Base-by-base conservation (phyloP, 2,113 vertebrate species). In the Tetrax tetrax region DNA sequence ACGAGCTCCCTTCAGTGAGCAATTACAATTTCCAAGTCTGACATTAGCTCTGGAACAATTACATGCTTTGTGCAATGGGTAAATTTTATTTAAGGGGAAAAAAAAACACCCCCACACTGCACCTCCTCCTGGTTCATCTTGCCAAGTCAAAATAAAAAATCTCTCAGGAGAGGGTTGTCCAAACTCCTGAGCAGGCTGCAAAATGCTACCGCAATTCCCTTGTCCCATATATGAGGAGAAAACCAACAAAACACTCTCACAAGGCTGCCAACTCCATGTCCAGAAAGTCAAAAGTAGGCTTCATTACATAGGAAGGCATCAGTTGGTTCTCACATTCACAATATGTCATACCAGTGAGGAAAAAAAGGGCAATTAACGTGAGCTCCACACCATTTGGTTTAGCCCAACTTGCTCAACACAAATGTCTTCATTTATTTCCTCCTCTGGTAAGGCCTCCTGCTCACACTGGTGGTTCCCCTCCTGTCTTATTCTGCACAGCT, bases 351-450 rank as follows among this genome's bases (percentile, higher is more conserved):
- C 33, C 51, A 93, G 71, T 64, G 68, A 63, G 81, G 35, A 63
- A 78, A 94, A 85, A 87, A 80, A 86, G n/a, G 54, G 65, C 56
- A 86, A 90, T 83, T 94, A 92, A 79, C 2, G 2, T 25, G 64
- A 92, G 71, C 79, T 92, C 60, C 51, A 86, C 45, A 86, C 81
- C 48, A 86, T 81, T 96, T 89, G 64, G 68, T 92, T 92, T 86
- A 92, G 82, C 24, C 4, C 63, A 92, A 90, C 64, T 87, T 90
- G 78, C 71, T 92, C 80, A 90, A 81, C 47, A 60, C 60, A 94
- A 90, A 83, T n/a, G 14, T 66, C 71, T 93, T 80, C 54, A 77
- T 88, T 88, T 80, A 88, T 63, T 89, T 94, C 48, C 68, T 90
- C 27, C 60, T 51, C 27, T 10, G 83, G 65, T 22, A 94, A 51